These are phyloP conservation scores for Alouatta palliata DNA, from an alignment of 2,113 vertebrate genomes.

Conservation along the genomic window DNA sequence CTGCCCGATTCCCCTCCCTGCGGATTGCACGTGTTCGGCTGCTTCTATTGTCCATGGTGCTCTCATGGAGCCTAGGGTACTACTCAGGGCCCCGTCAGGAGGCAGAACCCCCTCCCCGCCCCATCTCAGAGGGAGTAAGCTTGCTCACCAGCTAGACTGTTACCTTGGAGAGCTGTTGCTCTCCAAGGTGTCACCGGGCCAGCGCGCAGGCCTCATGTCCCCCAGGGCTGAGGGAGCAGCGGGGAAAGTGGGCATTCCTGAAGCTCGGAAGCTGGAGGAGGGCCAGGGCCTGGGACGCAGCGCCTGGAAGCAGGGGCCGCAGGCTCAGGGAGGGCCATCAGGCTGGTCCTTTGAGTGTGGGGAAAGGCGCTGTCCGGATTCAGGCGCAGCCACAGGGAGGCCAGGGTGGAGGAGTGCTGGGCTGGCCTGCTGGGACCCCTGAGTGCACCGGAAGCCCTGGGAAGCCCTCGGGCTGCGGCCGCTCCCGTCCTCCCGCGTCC, in stretches of 20 bases:
- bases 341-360: too few species aligned
- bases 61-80: too few species aligned
- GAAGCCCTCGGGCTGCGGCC: too few species aligned
- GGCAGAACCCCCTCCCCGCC: too few species aligned
- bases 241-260: not conserved
- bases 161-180: too few species aligned
- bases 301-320: too few species aligned
- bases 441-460: not conserved
- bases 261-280: not conserved
- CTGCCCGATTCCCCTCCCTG: too few species aligned
- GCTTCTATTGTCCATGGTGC: not conserved
- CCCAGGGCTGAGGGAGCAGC: too few species aligned
- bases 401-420: not conserved
- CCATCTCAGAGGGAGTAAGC: not conserved
- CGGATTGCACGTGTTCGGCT: too few species aligned
- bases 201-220: not conserved
- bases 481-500: rapidly evolving
- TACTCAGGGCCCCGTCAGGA: not conserved
- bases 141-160: rapidly evolving
- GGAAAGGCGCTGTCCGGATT: too few species aligned
- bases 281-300: not conserved
- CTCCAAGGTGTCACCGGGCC: not conserved
- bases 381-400: not conserved
- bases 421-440: not conserved
- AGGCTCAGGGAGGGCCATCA: too few species aligned